A percentile compares a stretch with the other conserved stretches of the same genome.
Evolutionary conservation across 2,888 invertebrate genomes (phyloP).

Genomic region (Tenthredo mesomela): DNA sequence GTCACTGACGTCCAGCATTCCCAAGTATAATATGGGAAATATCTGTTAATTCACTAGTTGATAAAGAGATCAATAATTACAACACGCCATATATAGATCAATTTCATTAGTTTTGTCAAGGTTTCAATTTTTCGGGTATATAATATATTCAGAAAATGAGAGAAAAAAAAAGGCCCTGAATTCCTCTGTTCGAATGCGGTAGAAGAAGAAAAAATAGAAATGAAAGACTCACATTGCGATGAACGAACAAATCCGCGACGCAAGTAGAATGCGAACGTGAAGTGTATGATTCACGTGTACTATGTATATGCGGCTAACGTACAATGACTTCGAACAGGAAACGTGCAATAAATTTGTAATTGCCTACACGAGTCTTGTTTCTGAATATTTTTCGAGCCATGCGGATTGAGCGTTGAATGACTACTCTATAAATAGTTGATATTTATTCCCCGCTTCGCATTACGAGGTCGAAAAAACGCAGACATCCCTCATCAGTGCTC

Average conservation of each 20-base stretch:
- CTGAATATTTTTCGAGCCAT: background rate
- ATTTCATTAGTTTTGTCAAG: background rate
- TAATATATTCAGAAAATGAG: background rate
- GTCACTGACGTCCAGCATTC: no score
- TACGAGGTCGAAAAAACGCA: background rate
- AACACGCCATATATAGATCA: background rate
- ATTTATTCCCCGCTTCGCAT: background rate
- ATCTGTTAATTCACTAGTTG: background rate
- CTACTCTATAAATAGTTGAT: background rate
- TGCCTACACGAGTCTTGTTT: background rate
- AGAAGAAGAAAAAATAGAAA: background rate
- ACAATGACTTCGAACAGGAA: background rate
- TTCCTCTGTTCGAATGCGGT: background rate
- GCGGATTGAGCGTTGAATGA: background rate
- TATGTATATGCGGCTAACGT: background rate
- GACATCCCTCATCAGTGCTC: background rate
- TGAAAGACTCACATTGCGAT: background rate
- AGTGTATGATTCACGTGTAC: background rate
- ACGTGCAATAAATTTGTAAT: background rate
- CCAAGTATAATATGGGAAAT: no score
- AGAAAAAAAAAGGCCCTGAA: background rate
- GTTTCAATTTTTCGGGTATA: background rate
- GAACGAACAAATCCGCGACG: slow-evolving; percentile 1
- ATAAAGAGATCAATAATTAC: background rate
- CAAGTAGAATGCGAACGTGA: background rate